A percentile compares a stretch with the other conserved stretches of the same genome.
phyloP scores from a whole-genome alignment of 2,113 vertebrate genomes.

The Lonchura striata region DNA sequence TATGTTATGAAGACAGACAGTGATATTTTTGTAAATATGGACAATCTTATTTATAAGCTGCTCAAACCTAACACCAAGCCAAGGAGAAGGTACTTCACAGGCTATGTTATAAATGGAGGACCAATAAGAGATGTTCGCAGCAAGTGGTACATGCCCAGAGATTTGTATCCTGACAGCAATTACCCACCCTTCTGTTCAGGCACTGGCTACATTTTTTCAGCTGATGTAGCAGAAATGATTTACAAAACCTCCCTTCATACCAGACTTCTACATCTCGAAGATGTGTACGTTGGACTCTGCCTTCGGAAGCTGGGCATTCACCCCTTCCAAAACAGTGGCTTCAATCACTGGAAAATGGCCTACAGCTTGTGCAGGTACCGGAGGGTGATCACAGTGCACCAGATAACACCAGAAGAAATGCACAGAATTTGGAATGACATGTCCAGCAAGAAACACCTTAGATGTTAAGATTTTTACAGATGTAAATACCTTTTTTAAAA shows the following conservation, averaged over 20 bases:
- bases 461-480: conserved; percentile 84
- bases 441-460: conserved; percentile 98
- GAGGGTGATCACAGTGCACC: conserved; percentile 95
- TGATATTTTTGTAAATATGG: conserved; percentile 99
- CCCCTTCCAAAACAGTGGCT: conserved; percentile 98
- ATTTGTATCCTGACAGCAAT: conserved; percentile 95
- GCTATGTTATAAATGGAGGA: conserved; percentile 95
- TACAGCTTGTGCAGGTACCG: conserved; percentile 97
- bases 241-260: conserved; percentile 97
- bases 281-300: conserved; percentile 96
- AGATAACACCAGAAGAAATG: conserved; percentile 98
- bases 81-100: conserved; percentile 93
- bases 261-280: conserved; percentile 94
- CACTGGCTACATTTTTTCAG: conserved; percentile 97
- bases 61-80: conserved; percentile 96
- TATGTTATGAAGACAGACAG: conserved; percentile 99
- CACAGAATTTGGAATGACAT: conserved; percentile 99
- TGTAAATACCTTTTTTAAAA: conserved; percentile 70
- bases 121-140: conserved; percentile 97
- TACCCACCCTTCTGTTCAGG: conserved; percentile 98
- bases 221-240: conserved; percentile 95
- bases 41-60: conserved; percentile 97
- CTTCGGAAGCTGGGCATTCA: conserved; percentile 95
- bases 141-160: conserved; percentile 98
- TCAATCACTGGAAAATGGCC: conserved; percentile 99